These are phyloP conservation scores for Tangara arthus DNA, from an alignment of 2,797 vertebrate species.

Conservation along the genomic window DNA sequence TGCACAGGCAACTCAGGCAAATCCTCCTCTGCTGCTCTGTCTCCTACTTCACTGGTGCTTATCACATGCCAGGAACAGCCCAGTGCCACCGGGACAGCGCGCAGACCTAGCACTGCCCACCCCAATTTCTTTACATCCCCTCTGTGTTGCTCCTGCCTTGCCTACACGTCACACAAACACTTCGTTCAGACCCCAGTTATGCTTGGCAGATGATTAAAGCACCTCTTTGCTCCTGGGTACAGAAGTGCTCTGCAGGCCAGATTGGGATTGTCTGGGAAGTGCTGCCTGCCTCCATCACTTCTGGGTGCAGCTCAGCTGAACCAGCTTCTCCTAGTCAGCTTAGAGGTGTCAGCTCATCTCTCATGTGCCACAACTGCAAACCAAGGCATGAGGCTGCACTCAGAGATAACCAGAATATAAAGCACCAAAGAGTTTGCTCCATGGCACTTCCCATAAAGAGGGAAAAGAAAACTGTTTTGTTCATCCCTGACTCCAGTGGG, in stretches of 20 bases:
- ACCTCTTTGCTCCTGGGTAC: background rate
- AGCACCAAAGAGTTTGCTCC: background rate
- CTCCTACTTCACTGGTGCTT: background rate
- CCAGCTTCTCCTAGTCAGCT: background rate
- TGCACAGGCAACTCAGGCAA: background rate
- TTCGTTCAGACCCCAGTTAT: background rate
- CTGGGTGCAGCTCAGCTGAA: background rate
- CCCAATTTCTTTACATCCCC: background rate
- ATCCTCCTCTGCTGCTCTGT: background rate
- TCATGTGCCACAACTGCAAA: background rate
- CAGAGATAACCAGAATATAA: background rate
- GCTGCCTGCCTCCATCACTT: background rate
- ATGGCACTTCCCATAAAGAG: background rate
- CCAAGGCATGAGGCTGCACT: background rate
- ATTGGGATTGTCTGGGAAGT: background rate
- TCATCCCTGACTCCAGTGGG: background rate
- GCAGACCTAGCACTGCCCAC: background rate
- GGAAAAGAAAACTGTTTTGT: background rate
- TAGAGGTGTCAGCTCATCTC: background rate
- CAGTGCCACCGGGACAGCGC: rapidly evolving
- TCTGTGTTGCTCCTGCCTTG: background rate
- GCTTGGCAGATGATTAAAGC: background rate
- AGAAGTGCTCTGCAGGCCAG: background rate
- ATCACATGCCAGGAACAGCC: background rate
- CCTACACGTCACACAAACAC: background rate